Conservation (phyloP, 2,888 invertebrate genomes). For the Orthosia gracilis region DNA sequence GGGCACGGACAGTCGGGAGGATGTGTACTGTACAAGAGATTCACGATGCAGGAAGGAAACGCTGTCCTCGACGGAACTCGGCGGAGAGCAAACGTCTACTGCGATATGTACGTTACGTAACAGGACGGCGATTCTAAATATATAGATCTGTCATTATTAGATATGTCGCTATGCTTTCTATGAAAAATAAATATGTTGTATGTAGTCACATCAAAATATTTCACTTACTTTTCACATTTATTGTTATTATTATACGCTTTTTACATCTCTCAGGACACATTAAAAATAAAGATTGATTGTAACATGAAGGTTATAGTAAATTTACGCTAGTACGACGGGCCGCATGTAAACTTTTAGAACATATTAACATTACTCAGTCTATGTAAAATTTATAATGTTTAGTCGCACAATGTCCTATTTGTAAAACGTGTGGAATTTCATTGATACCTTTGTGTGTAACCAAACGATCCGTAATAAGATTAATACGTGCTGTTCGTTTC, state of each 20-base stretch:
- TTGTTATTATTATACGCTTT: conserved; percentile 51
- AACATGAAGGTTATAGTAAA: conserved; percentile 57
- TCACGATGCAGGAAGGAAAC: conserved; percentile 67
- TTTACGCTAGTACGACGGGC: conserved; percentile 67
- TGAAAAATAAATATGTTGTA: conserved; percentile 68
- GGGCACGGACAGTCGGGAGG: conserved; percentile 14
- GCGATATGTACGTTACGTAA: conserved; percentile 87
- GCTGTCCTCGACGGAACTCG: conserved; percentile 43
- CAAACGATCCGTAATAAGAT: too few relatives aligned
- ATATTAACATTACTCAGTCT: conserved; percentile 88
- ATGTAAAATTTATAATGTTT: conserved; percentile 73
- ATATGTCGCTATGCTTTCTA: conserved; percentile 72
- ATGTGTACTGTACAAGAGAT: conserved; percentile 65
- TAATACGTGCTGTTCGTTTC: background rate
- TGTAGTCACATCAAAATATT: conserved; percentile 67
- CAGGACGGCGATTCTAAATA: conserved; percentile 84
- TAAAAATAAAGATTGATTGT: conserved; percentile 55
- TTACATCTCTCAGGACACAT: conserved; percentile 58
- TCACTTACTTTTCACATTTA: conserved; percentile 54
- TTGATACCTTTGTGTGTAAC: too few relatives aligned
- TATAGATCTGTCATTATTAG: conserved; percentile 68
- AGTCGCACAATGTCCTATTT: conserved; percentile 51
- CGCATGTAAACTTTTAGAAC: conserved; percentile 75
- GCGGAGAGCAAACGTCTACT: conserved; percentile 68
- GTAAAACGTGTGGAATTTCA: conserved; percentile 38